These are phyloP conservation scores for Poeciliopsis presidionis DNA, from an alignment of 2,797 vertebrate genomes.

Conservation along the genomic window DNA sequence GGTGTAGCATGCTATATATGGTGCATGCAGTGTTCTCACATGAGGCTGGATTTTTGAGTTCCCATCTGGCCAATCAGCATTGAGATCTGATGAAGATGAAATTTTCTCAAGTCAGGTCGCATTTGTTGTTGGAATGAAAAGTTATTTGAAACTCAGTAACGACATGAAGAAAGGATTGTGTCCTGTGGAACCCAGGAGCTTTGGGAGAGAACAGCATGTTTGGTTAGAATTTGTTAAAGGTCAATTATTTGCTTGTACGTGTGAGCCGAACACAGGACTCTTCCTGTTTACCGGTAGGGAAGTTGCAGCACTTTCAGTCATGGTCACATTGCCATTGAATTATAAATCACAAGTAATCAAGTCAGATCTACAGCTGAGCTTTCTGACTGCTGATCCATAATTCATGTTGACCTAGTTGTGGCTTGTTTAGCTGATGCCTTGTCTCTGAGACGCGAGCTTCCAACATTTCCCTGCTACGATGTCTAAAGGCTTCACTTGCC, in stretches of 20 bases:
- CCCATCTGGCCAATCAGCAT: neutral
- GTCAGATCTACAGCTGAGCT: constrained; percentile 31
- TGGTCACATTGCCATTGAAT: constrained; percentile 10
- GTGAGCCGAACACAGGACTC: neutral
- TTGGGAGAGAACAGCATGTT: neutral
- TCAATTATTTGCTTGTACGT: neutral
- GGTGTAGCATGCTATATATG: neutral
- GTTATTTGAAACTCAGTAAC: neutral
- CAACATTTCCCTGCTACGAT: constrained; percentile 7
- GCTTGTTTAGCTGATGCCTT: constrained; percentile 38
- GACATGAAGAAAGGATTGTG: neutral
- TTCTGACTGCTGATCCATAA: constrained; percentile 53
- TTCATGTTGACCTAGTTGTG: constrained; percentile 51
- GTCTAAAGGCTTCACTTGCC: constrained; percentile 24
- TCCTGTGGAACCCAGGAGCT: neutral
- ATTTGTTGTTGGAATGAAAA: neutral
- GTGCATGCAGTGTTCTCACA: neutral
- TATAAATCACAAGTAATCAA: constrained; percentile 37
- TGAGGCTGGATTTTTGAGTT: neutral
- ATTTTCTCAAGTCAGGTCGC: neutral
- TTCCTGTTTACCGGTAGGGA: neutral
- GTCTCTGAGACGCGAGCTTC: constrained; percentile 15
- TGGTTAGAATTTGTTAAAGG: neutral
- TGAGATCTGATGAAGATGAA: neutral
- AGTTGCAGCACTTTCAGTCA: neutral